Base-by-base conservation (phyloP, 2,888 invertebrate species). In the Masnerella sp. region DNA sequence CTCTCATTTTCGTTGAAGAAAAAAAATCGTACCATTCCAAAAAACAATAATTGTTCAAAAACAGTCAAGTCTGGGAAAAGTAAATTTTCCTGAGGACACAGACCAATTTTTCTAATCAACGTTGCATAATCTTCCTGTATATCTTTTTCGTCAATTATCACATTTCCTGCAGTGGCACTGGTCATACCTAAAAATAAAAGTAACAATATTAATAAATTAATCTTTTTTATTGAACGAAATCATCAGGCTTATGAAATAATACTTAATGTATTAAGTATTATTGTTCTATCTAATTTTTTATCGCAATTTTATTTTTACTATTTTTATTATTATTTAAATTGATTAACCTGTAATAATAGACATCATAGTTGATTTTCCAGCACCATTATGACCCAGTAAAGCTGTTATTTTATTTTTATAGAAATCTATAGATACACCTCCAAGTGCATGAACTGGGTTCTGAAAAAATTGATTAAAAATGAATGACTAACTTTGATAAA, bases 311-410 rank as follows among this genome's bases (percentile, higher is more conserved):
- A 5, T 7, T 22, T 22, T 22, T 22, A 22, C 7, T 22, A 5
- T 5, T 22, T 22, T 30, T 30, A 9, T 30, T 9, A 30, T 30
- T 9, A 2, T 30, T 22, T 22, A 7, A 30, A 30, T 20, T 25
- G 2, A 14, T 47, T 47, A 80, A 91, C 92, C 97, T 32, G 96
- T 96, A 40, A 97, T 88, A 93, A 97, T 96, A 0, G 95, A 95
- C 90, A 97, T 96, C 0, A 96, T 96, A 0, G 97, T 97, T 0
- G 96, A 96, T 89, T 97, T 97, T 8, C 97, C 97, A 49, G 97
- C 97, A 2, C 97, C 97, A 82, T 96, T 96, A 80, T 94, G 94
- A 0, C 94, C 95, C 30, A 95, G 87, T n/a, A 95, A 84, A 1
- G 95, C 95, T 0, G 96, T 96, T 72, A 97, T 96, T 88, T 97